Conservation (phyloP, 2,888 invertebrate genomes). For the Ctenicera cuprea region DNA sequence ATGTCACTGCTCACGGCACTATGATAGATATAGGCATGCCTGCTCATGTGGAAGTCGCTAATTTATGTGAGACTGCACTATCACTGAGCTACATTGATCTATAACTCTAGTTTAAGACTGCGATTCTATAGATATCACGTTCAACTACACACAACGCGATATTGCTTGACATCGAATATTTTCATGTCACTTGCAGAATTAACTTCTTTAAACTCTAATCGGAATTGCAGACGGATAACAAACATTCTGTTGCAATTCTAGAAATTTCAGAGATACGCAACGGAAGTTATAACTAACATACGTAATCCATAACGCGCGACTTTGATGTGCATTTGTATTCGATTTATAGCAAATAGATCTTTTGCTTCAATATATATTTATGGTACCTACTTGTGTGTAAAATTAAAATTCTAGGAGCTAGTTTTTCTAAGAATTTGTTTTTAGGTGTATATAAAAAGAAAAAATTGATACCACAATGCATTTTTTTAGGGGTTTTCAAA, state of each 20-base stretch:
- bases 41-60: constrained; percentile 61
- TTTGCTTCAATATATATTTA: too few relatives aligned
- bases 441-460: too few relatives aligned
- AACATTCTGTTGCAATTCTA: constrained; percentile 16
- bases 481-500: too few relatives aligned
- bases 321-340: too few relatives aligned
- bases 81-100: constrained; percentile 54
- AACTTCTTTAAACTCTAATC: constrained; percentile 18
- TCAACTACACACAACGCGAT: constrained; percentile 14
- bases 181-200: constrained; percentile 20
- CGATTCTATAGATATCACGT: constrained; percentile 39
- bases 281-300: too few relatives aligned
- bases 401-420: too few relatives aligned
- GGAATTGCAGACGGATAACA: constrained; percentile 11
- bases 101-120: constrained; percentile 38
- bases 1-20: constrained; percentile 64
- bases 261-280: too few relatives aligned
- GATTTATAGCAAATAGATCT: too few relatives aligned
- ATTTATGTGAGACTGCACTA: constrained; percentile 64
- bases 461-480: too few relatives aligned
- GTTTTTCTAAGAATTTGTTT: too few relatives aligned
- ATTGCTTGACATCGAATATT: constrained; percentile 30
- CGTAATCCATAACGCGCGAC: too few relatives aligned
- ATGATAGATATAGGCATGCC: constrained; percentile 63
- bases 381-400: too few relatives aligned